Evolutionary conservation across 2,113 vertebrate species (phyloP), one percentile per base, ranked within the genome.

Genomic region (Tonatia bakeri): DNA sequence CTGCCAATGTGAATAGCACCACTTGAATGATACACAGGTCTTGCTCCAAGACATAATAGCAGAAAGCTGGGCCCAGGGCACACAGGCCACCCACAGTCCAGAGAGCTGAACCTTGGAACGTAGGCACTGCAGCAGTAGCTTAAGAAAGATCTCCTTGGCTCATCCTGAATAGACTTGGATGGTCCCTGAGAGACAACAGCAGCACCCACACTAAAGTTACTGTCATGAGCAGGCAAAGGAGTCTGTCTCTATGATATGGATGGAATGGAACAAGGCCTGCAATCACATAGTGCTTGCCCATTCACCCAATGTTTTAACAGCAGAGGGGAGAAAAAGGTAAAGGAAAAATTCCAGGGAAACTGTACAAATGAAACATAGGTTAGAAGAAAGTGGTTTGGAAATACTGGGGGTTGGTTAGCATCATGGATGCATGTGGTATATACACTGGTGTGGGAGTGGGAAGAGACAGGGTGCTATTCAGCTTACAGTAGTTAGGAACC

Each of bases 391-490:
- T 1, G 6, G 11, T 52, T 33, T 36, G 20, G 20, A 83, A 8
- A 69, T 4, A 36, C 0, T 7, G 31, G 20, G 4, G 50, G 70
- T 8, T 16, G 31, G n/a, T 36, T 33, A 38, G 36, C 2, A 0
- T 3, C 11, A 19, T 9, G 13, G 28, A n/a, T 16, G 17, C 19
- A 1, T 0, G 10, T 2, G 6, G 26, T n/a, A 56, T 0, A 43
- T 0, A 5, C 13, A 10, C 5, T 31, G 9, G 61, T 0, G 1
- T 77, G 26, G 5, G 5, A 17, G 19, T 2, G 5, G 7, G 14
- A 12, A 28, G 31, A 15, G 17, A 7, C 50, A 28, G 45, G 52
- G 13, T 3, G n/a, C 43, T 8, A 4, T 0, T 24, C 5, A 20
- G 54, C 36, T 38, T 3, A 65, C 12, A 5, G 28, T 5, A 31